A percentile compares a stretch with the other conserved stretches of the same genome.
Conservation (phyloP, 2,888 invertebrate species). For the Atethmia centrago region DNA sequence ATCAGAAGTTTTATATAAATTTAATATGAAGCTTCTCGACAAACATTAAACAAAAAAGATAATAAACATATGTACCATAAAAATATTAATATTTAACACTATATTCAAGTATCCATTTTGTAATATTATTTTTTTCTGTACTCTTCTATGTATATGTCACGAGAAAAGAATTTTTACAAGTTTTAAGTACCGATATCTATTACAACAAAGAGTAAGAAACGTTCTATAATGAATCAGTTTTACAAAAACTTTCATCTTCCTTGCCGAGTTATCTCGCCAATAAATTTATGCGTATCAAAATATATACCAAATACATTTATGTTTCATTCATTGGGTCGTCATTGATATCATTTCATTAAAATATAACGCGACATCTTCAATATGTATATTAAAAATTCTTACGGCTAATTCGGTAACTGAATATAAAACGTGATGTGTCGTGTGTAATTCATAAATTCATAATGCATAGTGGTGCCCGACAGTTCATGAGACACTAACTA, state of each 20-base stretch:
- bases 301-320: constrained; percentile 86
- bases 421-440: constrained; percentile 57
- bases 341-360: constrained; percentile 80
- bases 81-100: constrained; percentile 82
- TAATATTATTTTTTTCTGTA: constrained; percentile 79
- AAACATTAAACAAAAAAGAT: constrained; percentile 71
- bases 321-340: constrained; percentile 71
- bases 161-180: constrained; percentile 77
- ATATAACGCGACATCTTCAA: constrained; percentile 77
- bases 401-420: constrained; percentile 80
- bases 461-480: constrained; percentile 9
- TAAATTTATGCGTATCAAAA: constrained; percentile 89
- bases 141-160: constrained; percentile 77
- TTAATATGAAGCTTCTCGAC: constrained; percentile 76
- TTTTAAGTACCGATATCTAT: constrained; percentile 85
- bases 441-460: constrained; percentile 34
- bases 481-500: constrained; percentile 20
- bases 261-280: constrained; percentile 77
- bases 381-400: constrained; percentile 76
- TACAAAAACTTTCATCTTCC: constrained; percentile 74
- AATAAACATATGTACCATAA: constrained; percentile 78
- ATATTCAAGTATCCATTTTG: constrained; percentile 80
- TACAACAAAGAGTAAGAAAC: constrained; percentile 78
- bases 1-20: constrained; percentile 76
- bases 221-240: constrained; percentile 72